Percentiles rank a stretch among this genome's conserved stretches.
Conservation (phyloP, 2,797 vertebrate genomes). For the Tokudaia muenninki region DNA sequence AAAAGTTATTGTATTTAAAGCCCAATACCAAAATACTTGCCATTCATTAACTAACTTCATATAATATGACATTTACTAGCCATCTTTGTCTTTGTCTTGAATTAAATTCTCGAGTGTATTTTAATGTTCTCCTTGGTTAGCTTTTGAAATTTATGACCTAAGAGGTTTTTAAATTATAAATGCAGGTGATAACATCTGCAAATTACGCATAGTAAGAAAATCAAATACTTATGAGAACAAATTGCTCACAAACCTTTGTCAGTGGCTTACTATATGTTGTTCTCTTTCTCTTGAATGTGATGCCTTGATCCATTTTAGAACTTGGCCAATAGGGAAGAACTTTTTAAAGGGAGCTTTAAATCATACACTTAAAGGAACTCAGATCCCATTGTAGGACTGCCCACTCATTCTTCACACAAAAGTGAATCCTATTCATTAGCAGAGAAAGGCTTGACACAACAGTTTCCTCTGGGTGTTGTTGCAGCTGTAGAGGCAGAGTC, state of each 20-base stretch:
- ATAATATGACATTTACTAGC: conserved; percentile 15
- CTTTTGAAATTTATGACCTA: neutral
- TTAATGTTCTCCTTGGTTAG: conserved; percentile 40
- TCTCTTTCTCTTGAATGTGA: conserved; percentile 66
- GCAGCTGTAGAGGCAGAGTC: conserved; percentile 69
- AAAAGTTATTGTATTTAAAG: conserved; percentile 74
- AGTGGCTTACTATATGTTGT: conserved; percentile 28
- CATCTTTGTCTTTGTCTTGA: neutral
- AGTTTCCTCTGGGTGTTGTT: conserved; percentile 71
- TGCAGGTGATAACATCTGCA: neutral
- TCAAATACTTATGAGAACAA: conserved; percentile 44
- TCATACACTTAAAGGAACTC: conserved; percentile 76
- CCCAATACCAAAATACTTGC: conserved; percentile 19
- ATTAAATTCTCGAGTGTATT: neutral
- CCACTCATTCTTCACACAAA: conserved; percentile 82
- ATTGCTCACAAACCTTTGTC: conserved; percentile 48
- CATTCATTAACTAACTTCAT: conserved; percentile 60
- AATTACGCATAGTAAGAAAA: conserved; percentile 38
- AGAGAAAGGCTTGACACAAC: conserved; percentile 80
- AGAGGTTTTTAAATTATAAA: conserved; percentile 43
- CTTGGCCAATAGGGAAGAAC: conserved; percentile 49
- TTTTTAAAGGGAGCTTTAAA: conserved; percentile 78
- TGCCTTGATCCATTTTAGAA: conserved; percentile 76
- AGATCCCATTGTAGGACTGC: conserved; percentile 77
- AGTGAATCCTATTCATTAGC: conserved; percentile 83